Conservation (phyloP, 2,888 invertebrate genomes). For the Chydorus sphaericus region DNA sequence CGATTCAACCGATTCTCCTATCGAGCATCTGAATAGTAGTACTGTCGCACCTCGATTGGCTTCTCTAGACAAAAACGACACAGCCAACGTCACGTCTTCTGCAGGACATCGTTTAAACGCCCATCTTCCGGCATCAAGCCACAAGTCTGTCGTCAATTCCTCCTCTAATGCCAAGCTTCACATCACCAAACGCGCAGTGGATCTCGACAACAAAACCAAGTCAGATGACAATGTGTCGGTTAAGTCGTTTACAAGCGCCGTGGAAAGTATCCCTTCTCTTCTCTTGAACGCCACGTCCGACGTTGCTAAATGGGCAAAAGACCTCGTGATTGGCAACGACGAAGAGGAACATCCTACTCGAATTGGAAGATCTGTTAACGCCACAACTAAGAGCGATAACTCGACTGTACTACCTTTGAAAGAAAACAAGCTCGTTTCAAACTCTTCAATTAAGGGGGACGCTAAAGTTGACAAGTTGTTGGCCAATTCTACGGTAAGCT, state of each 20-base stretch:
- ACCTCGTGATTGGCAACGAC: neutral
- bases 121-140: neutral
- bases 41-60: no score
- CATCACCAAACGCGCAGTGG: neutral
- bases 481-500: neutral
- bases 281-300: neutral
- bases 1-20: no score
- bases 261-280: neutral
- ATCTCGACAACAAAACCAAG: neutral
- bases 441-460: no score
- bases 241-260: no score
- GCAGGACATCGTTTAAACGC: neutral
- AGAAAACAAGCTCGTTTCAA: neutral
- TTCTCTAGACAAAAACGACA: no score
- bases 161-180: neutral
- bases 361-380: no score
- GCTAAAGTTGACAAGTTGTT: no score
- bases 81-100: neutral
- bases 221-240: neutral
- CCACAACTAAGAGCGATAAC: no score
- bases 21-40: no score
- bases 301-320: neutral
- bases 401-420: neutral
- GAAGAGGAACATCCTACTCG: neutral
- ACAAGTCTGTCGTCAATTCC: neutral